These are phyloP conservation scores for Oryzias woworae DNA, from an alignment of 2,113 vertebrate species.

Conservation along the genomic window DNA sequence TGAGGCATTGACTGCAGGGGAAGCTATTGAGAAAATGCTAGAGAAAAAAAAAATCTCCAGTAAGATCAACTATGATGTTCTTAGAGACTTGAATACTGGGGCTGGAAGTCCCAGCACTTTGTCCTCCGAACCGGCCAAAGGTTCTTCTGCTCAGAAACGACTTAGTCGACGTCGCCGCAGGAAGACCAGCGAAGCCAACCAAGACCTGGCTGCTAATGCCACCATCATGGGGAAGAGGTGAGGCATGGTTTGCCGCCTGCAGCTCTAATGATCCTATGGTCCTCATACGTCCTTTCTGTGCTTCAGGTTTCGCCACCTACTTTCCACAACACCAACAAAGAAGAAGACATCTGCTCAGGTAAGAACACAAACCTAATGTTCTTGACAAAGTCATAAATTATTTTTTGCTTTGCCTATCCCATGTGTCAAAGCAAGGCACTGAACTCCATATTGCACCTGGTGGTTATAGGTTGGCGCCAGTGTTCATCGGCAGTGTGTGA, in stretches of 20 bases:
- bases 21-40: slow-evolving; percentile 98
- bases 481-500: too few relatives aligned
- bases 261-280: not conserved
- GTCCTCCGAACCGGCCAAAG: slow-evolving; percentile 47
- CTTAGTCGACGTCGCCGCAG: slow-evolving; percentile 77
- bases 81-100: slow-evolving; percentile 86
- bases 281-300: not conserved
- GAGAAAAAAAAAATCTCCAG: slow-evolving; percentile 98
- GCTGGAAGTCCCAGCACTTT: slow-evolving; percentile 47
- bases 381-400: too few relatives aligned
- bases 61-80: slow-evolving; percentile 98
- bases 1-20: slow-evolving; percentile 88
- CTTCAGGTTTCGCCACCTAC: slow-evolving; percentile 70
- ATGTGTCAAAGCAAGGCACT: too few relatives aligned
- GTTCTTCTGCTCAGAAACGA: slow-evolving; percentile 65
- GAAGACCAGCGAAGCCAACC: slow-evolving; percentile 66
- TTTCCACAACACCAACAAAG: slow-evolving; percentile 64
- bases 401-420: too few relatives aligned
- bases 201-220: slow-evolving; percentile 68
- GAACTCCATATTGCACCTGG: too few relatives aligned
- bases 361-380: not conserved
- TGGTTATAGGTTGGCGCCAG: too few relatives aligned
- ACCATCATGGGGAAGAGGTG: slow-evolving; percentile 85
- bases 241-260: too few relatives aligned
- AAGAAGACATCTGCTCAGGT: slow-evolving; percentile 59